These are phyloP conservation scores for Dryomyza anilis DNA, from an alignment of 2,888 invertebrate genomes.

Conservation along the genomic window DNA sequence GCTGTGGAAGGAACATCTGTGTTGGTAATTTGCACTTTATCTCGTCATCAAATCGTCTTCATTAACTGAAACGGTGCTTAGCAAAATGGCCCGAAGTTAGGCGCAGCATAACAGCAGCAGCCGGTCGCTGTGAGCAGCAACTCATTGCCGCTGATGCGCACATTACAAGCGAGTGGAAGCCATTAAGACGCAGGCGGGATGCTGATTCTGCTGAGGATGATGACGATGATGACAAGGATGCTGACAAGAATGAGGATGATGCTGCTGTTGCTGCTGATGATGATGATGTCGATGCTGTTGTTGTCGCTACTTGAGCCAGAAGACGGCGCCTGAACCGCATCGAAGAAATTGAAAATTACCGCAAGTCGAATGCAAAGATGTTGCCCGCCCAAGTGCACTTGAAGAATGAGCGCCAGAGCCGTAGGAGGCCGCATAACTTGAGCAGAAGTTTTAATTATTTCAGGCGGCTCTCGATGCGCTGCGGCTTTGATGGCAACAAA, in stretches of 20 bases:
- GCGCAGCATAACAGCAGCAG: not conserved
- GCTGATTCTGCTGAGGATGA: not conserved
- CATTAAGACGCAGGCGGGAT: not conserved
- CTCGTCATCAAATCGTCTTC: conserved; percentile 24
- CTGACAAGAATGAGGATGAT: not conserved
- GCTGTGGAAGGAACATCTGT: conserved; percentile 19
- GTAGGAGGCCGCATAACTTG: not conserved
- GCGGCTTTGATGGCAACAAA: not conserved
- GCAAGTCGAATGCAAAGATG: conserved; percentile 18
- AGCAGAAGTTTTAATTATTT: conserved; percentile 16
- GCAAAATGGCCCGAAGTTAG: not conserved
- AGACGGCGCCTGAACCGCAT: not conserved
- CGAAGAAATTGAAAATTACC: conserved; percentile 18
- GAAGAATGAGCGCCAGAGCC: not conserved
- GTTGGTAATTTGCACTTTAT: conserved; percentile 26
- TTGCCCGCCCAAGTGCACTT: not conserved
- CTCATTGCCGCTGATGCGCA: conserved; percentile 14
- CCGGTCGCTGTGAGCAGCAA: not conserved
- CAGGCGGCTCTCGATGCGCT: not conserved
- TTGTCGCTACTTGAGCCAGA: not conserved
- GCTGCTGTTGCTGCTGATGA: not conserved
- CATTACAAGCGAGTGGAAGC: conserved; percentile 10
- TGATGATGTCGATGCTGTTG: not conserved
- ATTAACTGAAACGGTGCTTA: conserved; percentile 24
- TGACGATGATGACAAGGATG: not conserved